These are phyloP conservation scores for Allygus modestus DNA, from an alignment of 2,888 invertebrate species.

Conservation along the genomic window DNA sequence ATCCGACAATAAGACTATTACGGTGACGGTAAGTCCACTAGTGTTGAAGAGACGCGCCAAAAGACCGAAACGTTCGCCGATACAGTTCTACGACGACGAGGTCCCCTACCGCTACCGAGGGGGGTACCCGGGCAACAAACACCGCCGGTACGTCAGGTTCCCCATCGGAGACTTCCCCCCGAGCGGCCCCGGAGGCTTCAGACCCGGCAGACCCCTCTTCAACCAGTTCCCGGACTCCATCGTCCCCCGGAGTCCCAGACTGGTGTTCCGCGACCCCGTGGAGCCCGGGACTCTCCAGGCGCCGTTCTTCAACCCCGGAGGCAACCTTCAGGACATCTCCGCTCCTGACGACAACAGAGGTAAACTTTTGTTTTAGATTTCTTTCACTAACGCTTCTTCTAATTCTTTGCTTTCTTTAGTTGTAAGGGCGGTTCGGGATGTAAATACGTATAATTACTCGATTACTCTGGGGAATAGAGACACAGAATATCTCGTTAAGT, in stretches of 20 bases:
- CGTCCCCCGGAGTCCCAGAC: conserved; percentile 71
- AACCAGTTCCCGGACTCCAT: conserved; percentile 66
- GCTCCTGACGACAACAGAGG: conserved; percentile 66
- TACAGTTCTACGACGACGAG: conserved; percentile 45
- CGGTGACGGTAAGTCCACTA: conserved; percentile 44
- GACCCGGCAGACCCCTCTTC: conserved; percentile 61
- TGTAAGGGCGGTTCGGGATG: background rate
- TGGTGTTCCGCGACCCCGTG: conserved; percentile 71
- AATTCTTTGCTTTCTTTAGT: background rate
- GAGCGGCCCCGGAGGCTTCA: conserved; percentile 59
- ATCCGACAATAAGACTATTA: conserved; percentile 13
- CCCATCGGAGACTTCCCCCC: conserved; percentile 65
- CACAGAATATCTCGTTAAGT: too few species aligned
- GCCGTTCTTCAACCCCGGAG: conserved; percentile 64
- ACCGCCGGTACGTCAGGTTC: conserved; percentile 69
- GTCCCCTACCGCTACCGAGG: background rate
- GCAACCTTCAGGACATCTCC: conserved; percentile 62
- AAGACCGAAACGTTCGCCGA: conserved; percentile 53
- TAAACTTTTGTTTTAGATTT: conserved; percentile 6
- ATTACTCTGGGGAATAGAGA: too few species aligned
- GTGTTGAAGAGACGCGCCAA: conserved; percentile 41
- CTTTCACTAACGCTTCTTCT: conserved; percentile 2
- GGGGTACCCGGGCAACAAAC: conserved; percentile 49
- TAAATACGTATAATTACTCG: too few species aligned
- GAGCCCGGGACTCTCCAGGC: conserved; percentile 70